Evolutionary conservation across 2,888 invertebrate genomes (phyloP).

Genomic region (Callinectes sapidus): DNA sequence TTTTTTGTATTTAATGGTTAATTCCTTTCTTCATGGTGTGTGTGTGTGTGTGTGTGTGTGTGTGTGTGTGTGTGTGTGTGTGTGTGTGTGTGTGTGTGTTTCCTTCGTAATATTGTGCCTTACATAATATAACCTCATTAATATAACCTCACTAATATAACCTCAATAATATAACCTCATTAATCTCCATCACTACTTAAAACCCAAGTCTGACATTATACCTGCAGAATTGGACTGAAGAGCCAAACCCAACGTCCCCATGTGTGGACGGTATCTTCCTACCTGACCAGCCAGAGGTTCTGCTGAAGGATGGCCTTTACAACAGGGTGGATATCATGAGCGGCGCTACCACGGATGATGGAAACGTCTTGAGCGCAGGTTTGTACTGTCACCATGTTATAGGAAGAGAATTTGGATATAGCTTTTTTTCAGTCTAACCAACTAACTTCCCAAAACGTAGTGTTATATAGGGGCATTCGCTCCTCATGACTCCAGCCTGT

Average conservation of each 20-base stretch:
- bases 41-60: too few species aligned
- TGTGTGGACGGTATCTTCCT: slow-evolving; percentile 36
- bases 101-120: background rate
- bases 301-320: slow-evolving; percentile 1
- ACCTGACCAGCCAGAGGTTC: slow-evolving; percentile 34
- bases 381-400: too few species aligned
- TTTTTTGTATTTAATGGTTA: too few species aligned
- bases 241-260: background rate
- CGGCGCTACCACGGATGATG: background rate
- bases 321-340: slow-evolving; percentile 48
- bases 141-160: too few species aligned
- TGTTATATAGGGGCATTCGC: too few species aligned
- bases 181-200: background rate
- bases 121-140: too few species aligned
- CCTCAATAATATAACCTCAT: too few species aligned
- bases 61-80: background rate
- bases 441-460: too few species aligned
- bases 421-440: background rate
- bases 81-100: background rate
- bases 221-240: background rate
- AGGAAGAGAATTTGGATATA: background rate
- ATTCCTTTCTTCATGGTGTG: too few species aligned
- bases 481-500: too few species aligned
- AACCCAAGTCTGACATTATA: background rate
- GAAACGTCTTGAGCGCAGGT: background rate